A percentile compares a stretch with the other conserved stretches of the same genome.
Evolutionary conservation across 2,113 vertebrate species (phyloP).

Genomic region (Apteryx owenii): DNA sequence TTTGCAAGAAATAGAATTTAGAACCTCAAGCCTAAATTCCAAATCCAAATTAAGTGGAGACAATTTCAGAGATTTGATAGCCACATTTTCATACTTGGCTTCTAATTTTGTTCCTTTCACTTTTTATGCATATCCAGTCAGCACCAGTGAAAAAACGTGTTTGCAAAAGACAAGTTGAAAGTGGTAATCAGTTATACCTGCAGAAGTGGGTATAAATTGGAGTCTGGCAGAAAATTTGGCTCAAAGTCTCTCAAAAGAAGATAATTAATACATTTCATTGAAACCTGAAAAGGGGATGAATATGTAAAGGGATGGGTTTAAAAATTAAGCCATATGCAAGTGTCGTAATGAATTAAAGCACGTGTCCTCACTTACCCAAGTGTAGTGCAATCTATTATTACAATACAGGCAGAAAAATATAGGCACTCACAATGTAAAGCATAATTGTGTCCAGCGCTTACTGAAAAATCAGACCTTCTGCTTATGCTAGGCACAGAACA

Average conservation of each 20-base stretch:
- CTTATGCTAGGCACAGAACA: background rate
- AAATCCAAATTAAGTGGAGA: background rate
- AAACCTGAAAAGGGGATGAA: background rate
- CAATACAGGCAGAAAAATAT: background rate
- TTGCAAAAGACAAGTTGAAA: background rate
- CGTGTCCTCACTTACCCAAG: background rate
- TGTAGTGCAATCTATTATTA: background rate
- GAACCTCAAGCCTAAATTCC: background rate
- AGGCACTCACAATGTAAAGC: background rate
- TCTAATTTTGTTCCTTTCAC: background rate
- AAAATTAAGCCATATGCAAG: background rate
- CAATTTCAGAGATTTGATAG: background rate
- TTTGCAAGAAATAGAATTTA: background rate
- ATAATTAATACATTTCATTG: background rate
- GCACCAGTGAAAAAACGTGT: background rate
- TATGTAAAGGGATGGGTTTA: background rate
- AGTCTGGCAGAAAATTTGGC: background rate
- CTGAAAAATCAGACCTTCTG: background rate
- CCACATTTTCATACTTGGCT: background rate
- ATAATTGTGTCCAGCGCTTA: background rate
- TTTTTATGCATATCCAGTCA: background rate
- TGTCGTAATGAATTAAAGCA: background rate
- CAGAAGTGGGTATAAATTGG: background rate
- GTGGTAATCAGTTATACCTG: background rate
- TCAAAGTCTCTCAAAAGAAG: background rate